Base-by-base conservation (phyloP, 2,113 vertebrate species). In the Origma solitaria region DNA sequence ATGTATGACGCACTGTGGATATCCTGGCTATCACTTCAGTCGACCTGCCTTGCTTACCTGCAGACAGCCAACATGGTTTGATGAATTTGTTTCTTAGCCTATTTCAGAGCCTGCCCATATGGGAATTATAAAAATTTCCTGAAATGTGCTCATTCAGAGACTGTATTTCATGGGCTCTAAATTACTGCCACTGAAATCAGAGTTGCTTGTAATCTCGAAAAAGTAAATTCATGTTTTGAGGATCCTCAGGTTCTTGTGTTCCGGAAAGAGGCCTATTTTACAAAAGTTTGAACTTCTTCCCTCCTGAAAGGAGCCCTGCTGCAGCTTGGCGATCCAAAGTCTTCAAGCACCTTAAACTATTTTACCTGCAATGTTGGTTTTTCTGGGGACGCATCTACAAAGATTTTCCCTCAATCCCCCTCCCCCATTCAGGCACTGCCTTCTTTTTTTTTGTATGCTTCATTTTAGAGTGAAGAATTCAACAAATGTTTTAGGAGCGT, bases 401-500 rank as follows among this genome's bases (percentile, higher is more conserved):
- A 30, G 40, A 56, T 71, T 88, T 96, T 38, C 72, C 71, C 28
- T 40, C 68, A 50, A 33, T 5, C 11, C 16, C 21, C 20, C 18
- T 9, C 10, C 38, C 9, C 28, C 18, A 53, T 35, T 58, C n/a
- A 86, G 51, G 60, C 80, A 64, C 37, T 90, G 65, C 44, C 42
- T 93, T 94, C 13, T 62, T 70, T 84, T 54, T 10, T 95, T 57
- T 54, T 23, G 31, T 49, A 14, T 56, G 53, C 42, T 90, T 65
- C 25, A 0, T 77, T 88, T 90, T 58, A 88, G 40, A 88, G 82
- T 30, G 72, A 82, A 86, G 49, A 51, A 27, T 83, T 93, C 80
- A 92, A 83, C 71, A 86, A 75, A 93, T 94, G 44, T 90, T 96
- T 96, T 76, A 94, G 80, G 57, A 81, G 18, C 11, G 8, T 94